Evolutionary conservation across 2,888 invertebrate species (phyloP).

Genomic region (Leucoma salicis): DNA sequence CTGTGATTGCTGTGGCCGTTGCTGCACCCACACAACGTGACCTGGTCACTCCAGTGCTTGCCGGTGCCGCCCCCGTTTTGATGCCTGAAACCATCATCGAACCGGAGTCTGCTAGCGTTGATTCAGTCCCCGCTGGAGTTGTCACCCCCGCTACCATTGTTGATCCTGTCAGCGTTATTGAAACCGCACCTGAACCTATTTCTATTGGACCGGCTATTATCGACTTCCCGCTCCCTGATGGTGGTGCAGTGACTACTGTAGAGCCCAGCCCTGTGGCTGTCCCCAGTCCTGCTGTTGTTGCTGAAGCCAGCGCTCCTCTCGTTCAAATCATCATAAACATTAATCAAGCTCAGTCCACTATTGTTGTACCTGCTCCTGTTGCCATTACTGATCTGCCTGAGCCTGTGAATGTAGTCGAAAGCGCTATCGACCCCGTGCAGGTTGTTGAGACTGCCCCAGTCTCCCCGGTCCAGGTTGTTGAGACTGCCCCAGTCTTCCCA

Average conservation of each 20-base stretch:
- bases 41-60: constrained; percentile 11
- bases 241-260: constrained; percentile 1
- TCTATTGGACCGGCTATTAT: constrained; percentile 9
- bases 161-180: too few relatives aligned
- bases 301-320: constrained; percentile 26
- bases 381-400: constrained; percentile 10
- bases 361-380: constrained; percentile 11
- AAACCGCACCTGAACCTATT: constrained; percentile 18
- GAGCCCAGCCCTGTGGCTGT: background rate
- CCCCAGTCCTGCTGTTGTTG: background rate
- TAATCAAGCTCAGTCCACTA: constrained; percentile 15
- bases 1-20: constrained; percentile 26
- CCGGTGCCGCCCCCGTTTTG: constrained; percentile 13
- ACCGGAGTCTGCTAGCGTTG: constrained; percentile 6
- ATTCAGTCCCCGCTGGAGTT: constrained; percentile 21
- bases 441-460: constrained; percentile 30
- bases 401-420: background rate
- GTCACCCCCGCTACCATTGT: constrained; percentile 10
- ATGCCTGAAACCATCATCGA: constrained; percentile 22
- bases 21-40: constrained; percentile 26
- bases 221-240: constrained; percentile 21
- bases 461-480: constrained; percentile 15
- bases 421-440: constrained; percentile 25
- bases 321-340: constrained; percentile 47
- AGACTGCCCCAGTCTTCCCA: constrained; percentile 3